Evolutionary conservation across 2,888 invertebrate species (phyloP), one percentile per base, ranked within the genome.

Genomic region (Sesia apiformis): DNA sequence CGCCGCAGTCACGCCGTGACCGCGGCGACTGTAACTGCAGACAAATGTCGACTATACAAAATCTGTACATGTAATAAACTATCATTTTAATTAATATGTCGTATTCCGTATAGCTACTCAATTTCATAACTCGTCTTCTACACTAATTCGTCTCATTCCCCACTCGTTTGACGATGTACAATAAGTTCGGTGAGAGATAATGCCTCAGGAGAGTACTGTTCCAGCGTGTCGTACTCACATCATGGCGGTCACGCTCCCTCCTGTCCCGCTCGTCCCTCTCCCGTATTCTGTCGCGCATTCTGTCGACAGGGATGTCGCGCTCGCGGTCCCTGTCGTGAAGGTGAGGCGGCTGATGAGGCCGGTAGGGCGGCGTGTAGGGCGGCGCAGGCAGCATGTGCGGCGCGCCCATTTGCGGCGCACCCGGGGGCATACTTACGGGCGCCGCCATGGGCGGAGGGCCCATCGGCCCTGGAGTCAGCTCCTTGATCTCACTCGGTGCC

Each of bases 401-500:
- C 23, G 23, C 23, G 1, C 23, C 23, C 62, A 70, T 55, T 66
- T 65, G 74, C 51, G 75, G 50, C 40, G 58, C 8, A 77, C 72
- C 0, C 58, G 58, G 42, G 74, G 73, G 6, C 71, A 67, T 57
- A 63, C 38, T 38, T 7, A 52, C 40, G 39, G 66, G 51, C 59
- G 57, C 49, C 62, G 64, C 40, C 69, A 39, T 40, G 46, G 78
- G 72, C 54, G 71, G 40, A 4, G 52, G 52, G 6, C 78, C 41
- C 71, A 71, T 46, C 63, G 73, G 56, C 60, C 92, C 93, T 0
- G 93, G 93, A 1, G 94, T 93, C 56, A 94, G 78, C 69, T 94
- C 92, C 74, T 94, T 94, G 55, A 94, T 93, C 60, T 93, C 93
- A 4, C 79, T 79, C 5, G 93, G 93, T 39, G 90, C 89, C 94